phyloP scores from a whole-genome alignment of 1,140 invertebrate species.

The Plutomurus gul region DNA sequence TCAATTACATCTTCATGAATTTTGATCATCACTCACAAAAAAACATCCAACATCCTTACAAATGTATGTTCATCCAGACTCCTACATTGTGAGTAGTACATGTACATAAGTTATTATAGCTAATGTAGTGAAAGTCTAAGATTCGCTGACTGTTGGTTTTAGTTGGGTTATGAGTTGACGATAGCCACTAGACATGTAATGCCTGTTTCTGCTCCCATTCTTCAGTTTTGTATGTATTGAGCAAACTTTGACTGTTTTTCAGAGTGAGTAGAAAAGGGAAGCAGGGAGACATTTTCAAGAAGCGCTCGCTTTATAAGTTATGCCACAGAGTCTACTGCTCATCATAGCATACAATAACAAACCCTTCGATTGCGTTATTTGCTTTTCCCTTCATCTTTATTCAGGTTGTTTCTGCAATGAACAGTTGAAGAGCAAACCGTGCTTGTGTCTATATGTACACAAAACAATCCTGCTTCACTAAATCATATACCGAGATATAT shows the following conservation, averaged over 20 bases:
- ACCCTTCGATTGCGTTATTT: neutral
- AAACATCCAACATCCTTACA: neutral
- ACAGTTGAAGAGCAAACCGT: too few relatives aligned
- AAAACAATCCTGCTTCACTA: too few relatives aligned
- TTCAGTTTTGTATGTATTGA: neutral
- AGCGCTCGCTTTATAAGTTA: neutral
- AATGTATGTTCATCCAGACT: neutral
- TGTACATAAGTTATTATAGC: neutral
- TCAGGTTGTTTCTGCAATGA: neutral
- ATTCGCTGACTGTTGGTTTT: neutral
- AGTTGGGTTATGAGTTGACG: neutral
- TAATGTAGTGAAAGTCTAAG: neutral
- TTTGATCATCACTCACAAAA: slow-evolving; percentile 43
- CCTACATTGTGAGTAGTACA: neutral
- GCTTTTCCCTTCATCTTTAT: neutral
- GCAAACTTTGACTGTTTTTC: slow-evolving; percentile 5
- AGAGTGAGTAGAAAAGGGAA: neutral
- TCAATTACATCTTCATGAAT: slow-evolving; percentile 49
- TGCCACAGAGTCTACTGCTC: neutral
- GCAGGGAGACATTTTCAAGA: neutral
- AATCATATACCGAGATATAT: too few relatives aligned
- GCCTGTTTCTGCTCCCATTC: neutral
- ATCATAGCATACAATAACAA: neutral
- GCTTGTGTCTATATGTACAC: too few relatives aligned
- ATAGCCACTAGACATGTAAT: neutral